Evolutionary conservation across 2,797 vertebrate genomes (phyloP).

Genomic region (Ibycter americanus): DNA sequence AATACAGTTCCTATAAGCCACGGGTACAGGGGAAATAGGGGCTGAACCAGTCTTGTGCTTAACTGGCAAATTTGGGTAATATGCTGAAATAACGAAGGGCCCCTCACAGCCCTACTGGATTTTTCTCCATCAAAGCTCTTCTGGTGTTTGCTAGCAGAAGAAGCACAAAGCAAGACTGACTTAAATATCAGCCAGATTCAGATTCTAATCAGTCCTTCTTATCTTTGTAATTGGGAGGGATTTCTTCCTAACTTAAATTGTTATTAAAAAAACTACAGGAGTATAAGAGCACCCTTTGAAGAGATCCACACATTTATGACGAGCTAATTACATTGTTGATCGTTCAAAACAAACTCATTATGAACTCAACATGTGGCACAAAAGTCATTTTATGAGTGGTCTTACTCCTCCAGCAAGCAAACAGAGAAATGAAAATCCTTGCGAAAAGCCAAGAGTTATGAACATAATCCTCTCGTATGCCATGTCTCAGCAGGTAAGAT

Average conservation of each 20-base stretch:
- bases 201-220: neutral
- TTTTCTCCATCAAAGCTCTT: neutral
- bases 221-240: neutral
- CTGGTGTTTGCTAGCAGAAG: neutral
- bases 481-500: neutral
- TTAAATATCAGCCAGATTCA: neutral
- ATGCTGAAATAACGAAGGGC: neutral
- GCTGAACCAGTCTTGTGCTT: neutral
- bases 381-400: neutral
- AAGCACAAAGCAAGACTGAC: neutral
- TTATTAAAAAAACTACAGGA: neutral
- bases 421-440: neutral
- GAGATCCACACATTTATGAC: neutral
- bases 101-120: neutral
- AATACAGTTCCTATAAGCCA: neutral
- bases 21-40: neutral
- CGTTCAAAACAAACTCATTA: constrained; percentile 10
- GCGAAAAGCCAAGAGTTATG: neutral
- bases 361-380: neutral
- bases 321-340: neutral
- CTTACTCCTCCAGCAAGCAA: neutral
- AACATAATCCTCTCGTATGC: neutral
- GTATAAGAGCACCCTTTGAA: neutral
- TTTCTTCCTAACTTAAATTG: neutral
- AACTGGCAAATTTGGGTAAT: neutral